These are phyloP conservation scores for Muscidifurax raptorellus DNA, from an alignment of 1,140 invertebrate genomes.

Conservation along the genomic window DNA sequence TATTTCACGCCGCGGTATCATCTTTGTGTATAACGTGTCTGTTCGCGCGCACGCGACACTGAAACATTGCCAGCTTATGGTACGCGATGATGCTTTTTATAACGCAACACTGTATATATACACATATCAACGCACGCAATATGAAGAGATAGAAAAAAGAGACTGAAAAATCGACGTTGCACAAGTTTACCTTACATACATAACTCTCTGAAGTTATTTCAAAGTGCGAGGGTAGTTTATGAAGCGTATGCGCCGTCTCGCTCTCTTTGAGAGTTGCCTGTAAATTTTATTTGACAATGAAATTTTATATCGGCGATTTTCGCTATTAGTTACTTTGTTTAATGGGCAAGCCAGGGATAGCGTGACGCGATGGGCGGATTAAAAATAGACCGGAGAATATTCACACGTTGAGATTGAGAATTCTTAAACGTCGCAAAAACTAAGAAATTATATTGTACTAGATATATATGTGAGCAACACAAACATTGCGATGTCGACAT, in stretches of 20 bases:
- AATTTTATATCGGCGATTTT: neutral
- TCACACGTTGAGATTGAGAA: neutral
- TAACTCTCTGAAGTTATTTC: neutral
- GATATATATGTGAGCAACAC: neutral
- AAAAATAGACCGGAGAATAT: neutral
- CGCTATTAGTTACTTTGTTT: neutral
- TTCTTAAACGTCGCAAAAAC: neutral
- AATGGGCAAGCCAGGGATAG: neutral
- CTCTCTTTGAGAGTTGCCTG: neutral
- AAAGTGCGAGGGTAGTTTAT: neutral
- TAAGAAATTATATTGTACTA: constrained; percentile 4
- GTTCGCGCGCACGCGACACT: constrained; percentile 14
- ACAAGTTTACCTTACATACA: neutral
- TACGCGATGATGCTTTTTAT: constrained; percentile 7
- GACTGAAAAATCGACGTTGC: constrained; percentile 13
- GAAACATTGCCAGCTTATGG: constrained; percentile 32
- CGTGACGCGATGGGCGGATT: neutral
- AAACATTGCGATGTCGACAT: neutral
- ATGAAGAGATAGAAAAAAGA: neutral
- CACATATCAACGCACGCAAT: neutral
- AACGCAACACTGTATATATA: too few relatives aligned
- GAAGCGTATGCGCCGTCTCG: too few relatives aligned
- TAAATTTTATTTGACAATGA: neutral
- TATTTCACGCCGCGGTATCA: constrained; percentile 7
- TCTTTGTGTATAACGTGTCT: constrained; percentile 23